A percentile compares a stretch with the other conserved stretches of the same genome.
These are phyloP conservation scores for Lepidurus packardi DNA, from an alignment of 1,140 invertebrate genomes.

Conservation along the genomic window DNA sequence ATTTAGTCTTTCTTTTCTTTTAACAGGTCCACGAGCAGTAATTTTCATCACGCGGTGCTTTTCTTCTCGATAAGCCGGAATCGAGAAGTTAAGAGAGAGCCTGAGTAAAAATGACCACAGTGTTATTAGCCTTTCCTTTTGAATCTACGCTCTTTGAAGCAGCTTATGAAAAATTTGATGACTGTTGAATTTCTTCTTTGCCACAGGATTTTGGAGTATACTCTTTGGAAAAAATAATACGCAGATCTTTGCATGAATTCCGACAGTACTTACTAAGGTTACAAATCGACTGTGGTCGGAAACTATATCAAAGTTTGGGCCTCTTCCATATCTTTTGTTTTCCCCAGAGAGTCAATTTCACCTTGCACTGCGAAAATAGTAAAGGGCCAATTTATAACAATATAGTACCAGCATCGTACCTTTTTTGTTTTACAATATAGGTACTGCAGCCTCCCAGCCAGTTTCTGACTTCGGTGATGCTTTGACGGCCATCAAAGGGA, in stretches of 20 bases:
- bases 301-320: too few relatives aligned
- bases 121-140: background rate
- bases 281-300: too few relatives aligned
- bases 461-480: constrained; percentile 5
- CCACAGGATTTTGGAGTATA: background rate
- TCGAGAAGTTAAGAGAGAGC: constrained; percentile 1
- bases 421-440: background rate
- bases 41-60: constrained; percentile 18
- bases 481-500: constrained; percentile 2
- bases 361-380: background rate
- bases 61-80: constrained; percentile 17
- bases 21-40: background rate
- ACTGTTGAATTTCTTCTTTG: background rate
- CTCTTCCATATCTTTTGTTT: too few relatives aligned
- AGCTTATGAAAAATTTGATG: background rate
- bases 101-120: background rate
- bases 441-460: constrained; percentile 7
- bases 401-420: background rate
- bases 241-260: background rate
- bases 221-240: too few relatives aligned
- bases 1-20: background rate
- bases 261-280: too few relatives aligned
- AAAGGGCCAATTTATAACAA: background rate
- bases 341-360: background rate
- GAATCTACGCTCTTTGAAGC: background rate